A percentile compares a stretch with the other conserved stretches of the same genome.
Evolutionary conservation across 2,797 vertebrate species (phyloP).

Genomic region (Furcifer pardalis): DNA sequence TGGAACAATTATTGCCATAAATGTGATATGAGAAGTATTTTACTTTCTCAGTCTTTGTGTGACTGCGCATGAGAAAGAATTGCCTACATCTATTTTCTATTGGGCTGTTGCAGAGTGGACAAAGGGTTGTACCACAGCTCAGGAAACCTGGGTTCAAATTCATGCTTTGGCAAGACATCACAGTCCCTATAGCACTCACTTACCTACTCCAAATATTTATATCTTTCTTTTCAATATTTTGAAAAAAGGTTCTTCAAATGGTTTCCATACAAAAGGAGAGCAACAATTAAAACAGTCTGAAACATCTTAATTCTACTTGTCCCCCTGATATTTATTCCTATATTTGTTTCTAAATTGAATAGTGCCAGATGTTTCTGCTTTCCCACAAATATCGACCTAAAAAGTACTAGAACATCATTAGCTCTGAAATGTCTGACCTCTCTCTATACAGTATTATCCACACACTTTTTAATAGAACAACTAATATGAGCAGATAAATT

Average conservation of each 20-base stretch:
- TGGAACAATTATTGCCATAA: neutral
- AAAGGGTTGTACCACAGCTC: no score
- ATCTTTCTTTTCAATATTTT: neutral
- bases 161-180: no score
- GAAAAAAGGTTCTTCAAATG: neutral
- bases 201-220: neutral
- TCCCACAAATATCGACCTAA: neutral
- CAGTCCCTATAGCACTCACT: neutral
- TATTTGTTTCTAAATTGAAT: neutral
- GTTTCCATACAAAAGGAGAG: neutral
- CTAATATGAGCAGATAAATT: neutral
- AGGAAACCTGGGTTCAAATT: no score
- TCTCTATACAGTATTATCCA: neutral
- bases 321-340: neutral
- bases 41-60: neutral
- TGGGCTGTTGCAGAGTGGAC: no score
- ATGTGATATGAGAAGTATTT: neutral
- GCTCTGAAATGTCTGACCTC: neutral
- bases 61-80: neutral
- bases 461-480: neutral
- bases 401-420: neutral
- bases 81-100: neutral
- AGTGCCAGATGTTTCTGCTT: neutral
- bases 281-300: neutral
- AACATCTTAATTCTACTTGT: neutral